phyloP scores from a whole-genome alignment of 2,888 invertebrate species.

The Periphyllus acericola region DNA sequence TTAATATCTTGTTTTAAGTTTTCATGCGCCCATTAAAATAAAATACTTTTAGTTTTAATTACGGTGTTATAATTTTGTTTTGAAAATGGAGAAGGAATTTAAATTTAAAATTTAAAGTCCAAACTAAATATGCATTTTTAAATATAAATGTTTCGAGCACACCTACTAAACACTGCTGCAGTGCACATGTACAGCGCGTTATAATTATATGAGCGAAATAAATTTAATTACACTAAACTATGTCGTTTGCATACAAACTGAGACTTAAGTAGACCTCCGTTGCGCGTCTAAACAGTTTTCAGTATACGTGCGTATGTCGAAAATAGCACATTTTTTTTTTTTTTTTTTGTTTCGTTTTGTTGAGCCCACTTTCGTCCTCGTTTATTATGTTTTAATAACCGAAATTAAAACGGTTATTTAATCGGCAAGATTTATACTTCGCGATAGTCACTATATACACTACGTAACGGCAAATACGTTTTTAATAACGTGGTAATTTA shows the following conservation, averaged over 20 bases:
- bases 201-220: neutral
- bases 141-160: conserved; percentile 5
- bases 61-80: neutral
- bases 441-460: conserved; percentile 22
- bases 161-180: neutral
- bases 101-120: neutral
- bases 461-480: conserved; percentile 51
- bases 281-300: conserved; percentile 20
- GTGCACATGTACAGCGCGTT: neutral
- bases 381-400: conserved; percentile 47
- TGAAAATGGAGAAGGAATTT: conserved; percentile 14
- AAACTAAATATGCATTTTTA: neutral
- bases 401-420: conserved; percentile 47
- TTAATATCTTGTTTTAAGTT: neutral
- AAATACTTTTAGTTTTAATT: neutral
- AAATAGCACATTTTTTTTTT: conserved; percentile 8
- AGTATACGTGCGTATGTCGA: neutral
- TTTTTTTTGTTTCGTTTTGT: no score
- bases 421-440: conserved; percentile 48
- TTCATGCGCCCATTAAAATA: neutral
- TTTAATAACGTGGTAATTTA: conserved; percentile 60
- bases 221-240: conserved; percentile 23
- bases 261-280: conserved; percentile 25
- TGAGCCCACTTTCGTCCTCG: neutral
- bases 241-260: conserved; percentile 36